Evolutionary conservation across 2,888 invertebrate species (phyloP), one percentile per base, ranked within the genome.

Genomic region (Bombylius major): DNA sequence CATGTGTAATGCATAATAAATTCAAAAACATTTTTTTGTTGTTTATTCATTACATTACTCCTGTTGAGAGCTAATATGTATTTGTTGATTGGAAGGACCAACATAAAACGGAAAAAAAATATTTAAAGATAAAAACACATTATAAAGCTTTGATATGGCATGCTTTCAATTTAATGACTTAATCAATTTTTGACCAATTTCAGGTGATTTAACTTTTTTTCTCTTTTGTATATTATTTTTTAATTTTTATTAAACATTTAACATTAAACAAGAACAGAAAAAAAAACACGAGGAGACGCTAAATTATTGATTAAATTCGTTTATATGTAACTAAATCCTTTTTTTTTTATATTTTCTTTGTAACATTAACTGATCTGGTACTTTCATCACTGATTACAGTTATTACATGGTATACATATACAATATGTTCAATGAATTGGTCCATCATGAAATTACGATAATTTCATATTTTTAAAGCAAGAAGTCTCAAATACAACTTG

Each of bases 1-100:
- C 59, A 58, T 56, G 53, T 56, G 54, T 55, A 39, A 58, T 59
- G 54, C 56, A 59, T 58, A 58, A 58, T 55, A 53, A 57, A 59
- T 59, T 53, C 57, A 56, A 47, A 31, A 47, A 47, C 31, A 47
- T 51, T 42, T 55, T 47, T 23, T 23, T 23, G 1, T 23, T 23
- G 23, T 23, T 23, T 23, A 34, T 50, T 33, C 34, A 34, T 14
- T n/a, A 46, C 34, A 34, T 14, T n/a, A 46, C 44, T n/a, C 9
- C 14, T 47, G 55, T 42, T 8, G 8, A 42, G 11, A 42, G 34
- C 4, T 42, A 42, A 1, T 5, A 11, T 42, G 12, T 11, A 55
- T 45, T 47, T 36, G 42, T 54, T 55, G 55, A 51, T 50, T 55
- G 55, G 23, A 39, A n/a, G 33, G 33, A 7, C 11, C 49, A 34